Evolutionary conservation across 2,888 invertebrate species (phyloP).

Genomic region (Microctonus aethiopoides): DNA sequence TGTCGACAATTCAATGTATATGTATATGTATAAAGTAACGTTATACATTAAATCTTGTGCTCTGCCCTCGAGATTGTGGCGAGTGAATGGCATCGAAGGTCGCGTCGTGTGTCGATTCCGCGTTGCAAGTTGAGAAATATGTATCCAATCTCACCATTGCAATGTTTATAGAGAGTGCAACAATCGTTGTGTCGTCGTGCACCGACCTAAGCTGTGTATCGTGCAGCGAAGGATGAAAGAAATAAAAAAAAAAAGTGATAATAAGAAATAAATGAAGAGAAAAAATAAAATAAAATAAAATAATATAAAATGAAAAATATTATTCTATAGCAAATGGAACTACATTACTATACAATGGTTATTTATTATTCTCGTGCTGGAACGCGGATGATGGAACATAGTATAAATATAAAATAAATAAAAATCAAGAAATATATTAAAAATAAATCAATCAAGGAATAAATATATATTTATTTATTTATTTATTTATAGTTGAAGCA

Average conservation of each 20-base stretch:
- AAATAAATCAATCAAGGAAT: background rate
- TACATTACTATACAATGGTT: background rate
- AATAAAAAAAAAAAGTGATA: no score
- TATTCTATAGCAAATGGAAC: background rate
- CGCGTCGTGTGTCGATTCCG: slow-evolving; percentile 35
- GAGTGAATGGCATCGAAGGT: slow-evolving; percentile 46
- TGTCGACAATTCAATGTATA: background rate
- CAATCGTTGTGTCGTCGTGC: background rate
- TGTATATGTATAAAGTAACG: background rate
- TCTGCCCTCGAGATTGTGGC: slow-evolving; percentile 39
- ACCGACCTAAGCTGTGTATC: background rate
- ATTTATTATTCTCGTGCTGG: background rate
- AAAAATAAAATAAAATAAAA: background rate
- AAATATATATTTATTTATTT: background rate
- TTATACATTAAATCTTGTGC: slow-evolving; percentile 41
- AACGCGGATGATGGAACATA: background rate
- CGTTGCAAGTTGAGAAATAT: slow-evolving; percentile 28
- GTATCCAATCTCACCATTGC: slow-evolving; percentile 12
- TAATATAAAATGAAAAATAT: background rate
- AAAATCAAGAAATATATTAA: no score
- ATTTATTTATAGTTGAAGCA: background rate
- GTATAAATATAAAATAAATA: no score
- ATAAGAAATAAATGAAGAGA: background rate
- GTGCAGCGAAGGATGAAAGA: background rate
- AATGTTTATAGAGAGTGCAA: background rate